Base-by-base conservation (phyloP, 2,888 invertebrate species). In the Aporophyla nigra region DNA sequence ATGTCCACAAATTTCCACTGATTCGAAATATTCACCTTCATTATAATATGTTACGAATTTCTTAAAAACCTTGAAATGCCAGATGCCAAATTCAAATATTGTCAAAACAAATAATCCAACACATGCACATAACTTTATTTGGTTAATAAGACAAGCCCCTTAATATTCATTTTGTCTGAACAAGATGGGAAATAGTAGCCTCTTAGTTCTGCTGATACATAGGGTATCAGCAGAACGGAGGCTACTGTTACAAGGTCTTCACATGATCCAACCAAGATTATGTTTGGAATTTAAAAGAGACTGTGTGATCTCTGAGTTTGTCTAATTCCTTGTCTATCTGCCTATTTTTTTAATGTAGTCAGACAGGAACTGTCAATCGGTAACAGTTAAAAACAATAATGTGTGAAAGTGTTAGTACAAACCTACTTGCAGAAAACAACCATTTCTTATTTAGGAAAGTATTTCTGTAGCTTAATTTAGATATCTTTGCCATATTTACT, bases 81-180 rank as follows among this genome's bases (percentile, higher is more conserved):
- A 69, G 62, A 43, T 62, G 49, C 6, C 3, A 51, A 40, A 56
- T 27, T 54, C 49, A 76, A 69, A 76, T 69, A 76, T 68, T 62
- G 53, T 43, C 4, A 9, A 3, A 10, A 4, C 40, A 56, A 65
- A 65, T 58, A 24, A 14, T 4, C 10, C 51, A 58, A 33, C 33
- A n/a, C 21, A 12, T 27, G n/a, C 16, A n/a, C 6, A 46, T 27
- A 53, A 21, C 33, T 54, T 14, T 33, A 19, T 53, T 61, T 72
- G 16, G 19, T 53, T 33, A 53, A 3, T 33, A 19, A 27, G 40
- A 4, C 49, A 49, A 73, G 6, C 21, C 56, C 6, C 46, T 4
- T 2, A 51, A 1, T 24, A 24, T 46, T 53, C 21, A 6, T 21
- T n/a, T 40, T 14, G 6, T 19, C 7, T 24, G 14, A 65, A 10